Evolutionary conservation across 2,888 invertebrate species (phyloP), one percentile per base, ranked within the genome.

Genomic region (Nasonia oneida): DNA sequence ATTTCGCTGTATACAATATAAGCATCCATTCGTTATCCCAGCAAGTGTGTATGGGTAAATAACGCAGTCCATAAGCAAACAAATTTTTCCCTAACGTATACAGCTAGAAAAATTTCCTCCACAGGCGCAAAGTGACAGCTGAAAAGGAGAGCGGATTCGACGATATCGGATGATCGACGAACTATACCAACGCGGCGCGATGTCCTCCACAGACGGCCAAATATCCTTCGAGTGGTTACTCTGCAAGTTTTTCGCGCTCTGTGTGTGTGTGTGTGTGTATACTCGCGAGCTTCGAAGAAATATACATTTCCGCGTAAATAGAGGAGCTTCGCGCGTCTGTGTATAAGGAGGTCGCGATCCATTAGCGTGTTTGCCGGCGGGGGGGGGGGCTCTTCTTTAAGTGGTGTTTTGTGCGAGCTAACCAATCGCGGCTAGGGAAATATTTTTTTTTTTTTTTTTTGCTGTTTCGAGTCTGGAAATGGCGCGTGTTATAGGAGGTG

Each of bases 361-460:
- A 93, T 93, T 93, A 93, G 92, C 91, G 90, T 92, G 91, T 93
- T 93, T 93, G 91, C 92, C 37, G 37, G 37, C 4, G 88, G 23
- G 23, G 23, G 23, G 88, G 89, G 14, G 88, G 42, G 5, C 3
- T 29, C 80, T 86, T 85, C 90, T 89, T 91, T 92, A 92, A 93
- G 93, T 92, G 93, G 91, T 91, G 91, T 91, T 93, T 92, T 92
- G 92, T 93, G 91, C 90, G 8, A 86, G 80, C 84, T 73, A 83
- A 14, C 82, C 77, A 74, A 73, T 67, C 84, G 33, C 70, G 39
- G 23, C n/a, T 53, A 15, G 37, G 37, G 37, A 37, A 37, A 8
- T 71, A 64, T 77, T 71, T 73, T 70, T 73, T n/a, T 78, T 64
- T 64, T 29, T 29, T 29, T 29, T 29, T 29, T 29, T 29, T 29